A percentile compares a stretch with the other conserved stretches of the same genome.
Evolutionary conservation across 2,888 invertebrate species (phyloP).

Genomic region (Nowickia ferox): DNA sequence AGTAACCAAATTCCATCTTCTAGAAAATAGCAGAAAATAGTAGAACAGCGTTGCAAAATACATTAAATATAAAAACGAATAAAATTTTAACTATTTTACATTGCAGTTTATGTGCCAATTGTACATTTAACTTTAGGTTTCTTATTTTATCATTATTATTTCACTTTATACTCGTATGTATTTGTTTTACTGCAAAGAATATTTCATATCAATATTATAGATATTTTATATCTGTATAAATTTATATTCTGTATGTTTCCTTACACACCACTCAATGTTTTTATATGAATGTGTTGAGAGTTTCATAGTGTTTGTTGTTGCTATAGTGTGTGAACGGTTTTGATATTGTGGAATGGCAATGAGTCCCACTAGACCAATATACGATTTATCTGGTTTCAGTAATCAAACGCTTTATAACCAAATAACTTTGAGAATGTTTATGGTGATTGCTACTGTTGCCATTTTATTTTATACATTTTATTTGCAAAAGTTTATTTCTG

Average conservation of each 20-base stretch:
- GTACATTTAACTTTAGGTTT: too few species aligned
- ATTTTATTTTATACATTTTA: conserved; percentile 40
- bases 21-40: too few species aligned
- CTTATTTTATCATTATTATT: neutral
- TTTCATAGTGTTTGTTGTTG: neutral
- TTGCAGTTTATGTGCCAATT: too few species aligned
- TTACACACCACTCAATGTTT: neutral
- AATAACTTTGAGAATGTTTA: conserved; percentile 60
- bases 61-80: too few species aligned
- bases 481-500: conserved; percentile 31
- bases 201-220: conserved; percentile 38
- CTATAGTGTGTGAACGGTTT: neutral
- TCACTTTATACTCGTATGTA: too few species aligned
- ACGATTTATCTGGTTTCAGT: conserved; percentile 65
- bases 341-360: conserved; percentile 38
- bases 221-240: conserved; percentile 20
- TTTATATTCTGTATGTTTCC: neutral
- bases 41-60: too few species aligned
- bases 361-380: conserved; percentile 60
- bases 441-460: conserved; percentile 66
- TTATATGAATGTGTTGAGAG: neutral
- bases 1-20: too few species aligned
- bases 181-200: conserved; percentile 33
- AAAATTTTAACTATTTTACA: too few species aligned
- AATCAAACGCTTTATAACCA: conserved; percentile 68